Evolutionary conservation across 1,140 invertebrate genomes (phyloP).

Genomic region (Drosophila watanabei): DNA sequence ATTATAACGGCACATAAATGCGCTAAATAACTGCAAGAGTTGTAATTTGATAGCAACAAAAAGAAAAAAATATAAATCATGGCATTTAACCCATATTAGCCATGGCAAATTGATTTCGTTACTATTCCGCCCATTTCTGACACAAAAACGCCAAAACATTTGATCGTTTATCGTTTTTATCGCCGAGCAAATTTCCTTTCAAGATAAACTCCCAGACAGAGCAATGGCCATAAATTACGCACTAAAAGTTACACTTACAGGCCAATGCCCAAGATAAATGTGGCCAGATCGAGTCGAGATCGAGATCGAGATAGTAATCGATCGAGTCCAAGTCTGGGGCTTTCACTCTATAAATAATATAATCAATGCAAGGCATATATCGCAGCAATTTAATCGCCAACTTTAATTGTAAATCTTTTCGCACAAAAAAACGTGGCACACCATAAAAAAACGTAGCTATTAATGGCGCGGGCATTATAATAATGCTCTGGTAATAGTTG

Average conservation of each 20-base stretch:
- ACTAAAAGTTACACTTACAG: slow-evolving; percentile 64
- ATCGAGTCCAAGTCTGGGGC: slow-evolving; percentile 33
- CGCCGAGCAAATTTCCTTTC: slow-evolving; percentile 76
- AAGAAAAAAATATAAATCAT: slow-evolving; percentile 38
- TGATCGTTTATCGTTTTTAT: slow-evolving; percentile 63
- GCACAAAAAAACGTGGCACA: slow-evolving; percentile 49
- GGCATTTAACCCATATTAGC: slow-evolving; percentile 75
- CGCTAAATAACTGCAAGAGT: slow-evolving; percentile 46
- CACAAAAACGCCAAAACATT: slow-evolving; percentile 50
- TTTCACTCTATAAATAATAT: slow-evolving; percentile 72
- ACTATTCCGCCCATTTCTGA: slow-evolving; percentile 52
- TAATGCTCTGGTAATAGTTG: slow-evolving; percentile 71
- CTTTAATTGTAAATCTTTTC: slow-evolving; percentile 80
- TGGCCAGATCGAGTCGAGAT: slow-evolving; percentile 30
- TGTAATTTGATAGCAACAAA: slow-evolving; percentile 52
- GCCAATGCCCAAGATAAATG: slow-evolving; percentile 68
- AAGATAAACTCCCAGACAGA: slow-evolving; percentile 71
- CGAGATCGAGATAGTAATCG: slow-evolving; percentile 65
- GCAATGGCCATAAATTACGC: slow-evolving; percentile 80
- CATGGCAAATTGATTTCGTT: slow-evolving; percentile 67
- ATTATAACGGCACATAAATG: slow-evolving; percentile 54
- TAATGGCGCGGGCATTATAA: slow-evolving; percentile 72
- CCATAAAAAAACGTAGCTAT: slow-evolving; percentile 26
- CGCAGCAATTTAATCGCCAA: slow-evolving; percentile 74
- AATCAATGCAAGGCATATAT: slow-evolving; percentile 65